These are phyloP conservation scores for Oryctes rhinoceros DNA, from an alignment of 1,140 invertebrate genomes.

Conservation along the genomic window DNA sequence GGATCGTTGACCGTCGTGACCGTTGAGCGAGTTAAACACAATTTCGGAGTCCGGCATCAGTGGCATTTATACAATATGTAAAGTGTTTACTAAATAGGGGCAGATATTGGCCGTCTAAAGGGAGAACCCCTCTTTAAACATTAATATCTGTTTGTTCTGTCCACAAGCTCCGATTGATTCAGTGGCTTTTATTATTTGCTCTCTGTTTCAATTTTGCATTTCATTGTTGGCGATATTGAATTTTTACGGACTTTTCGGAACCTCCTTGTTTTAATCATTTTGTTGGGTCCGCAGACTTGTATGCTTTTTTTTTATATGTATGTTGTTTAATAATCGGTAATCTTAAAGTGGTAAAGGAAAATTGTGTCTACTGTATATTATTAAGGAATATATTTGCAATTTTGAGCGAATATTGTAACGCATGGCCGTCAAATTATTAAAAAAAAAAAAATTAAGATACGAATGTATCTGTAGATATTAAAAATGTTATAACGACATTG, in stretches of 20 bases:
- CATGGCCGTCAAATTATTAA: too few relatives aligned
- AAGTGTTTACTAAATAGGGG: conserved; percentile 42
- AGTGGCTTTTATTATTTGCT: conserved; percentile 55
- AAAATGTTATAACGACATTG: too few relatives aligned
- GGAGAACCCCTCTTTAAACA: conserved; percentile 53
- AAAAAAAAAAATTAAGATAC: too few relatives aligned
- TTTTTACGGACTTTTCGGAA: conserved; percentile 43
- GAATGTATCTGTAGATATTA: too few relatives aligned
- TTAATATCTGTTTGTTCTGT: conserved; percentile 58
- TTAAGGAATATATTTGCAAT: too few relatives aligned
- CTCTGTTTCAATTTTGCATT: conserved; percentile 53
- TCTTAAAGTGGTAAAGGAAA: too few relatives aligned
- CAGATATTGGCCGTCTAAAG: conserved; percentile 40
- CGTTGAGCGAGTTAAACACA: conserved; percentile 26
- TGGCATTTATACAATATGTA: conserved; percentile 41
- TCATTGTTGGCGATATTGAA: conserved; percentile 53
- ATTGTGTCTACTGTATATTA: too few relatives aligned
- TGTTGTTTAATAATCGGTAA: too few relatives aligned
- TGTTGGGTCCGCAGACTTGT: not conserved
- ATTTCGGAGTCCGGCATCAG: not conserved
- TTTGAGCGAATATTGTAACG: too few relatives aligned
- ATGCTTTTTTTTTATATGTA: too few relatives aligned
- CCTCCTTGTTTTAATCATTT: conserved; percentile 4
- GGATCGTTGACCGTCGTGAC: not conserved
- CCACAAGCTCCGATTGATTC: conserved; percentile 57